A percentile compares a stretch with the other conserved stretches of the same genome.
Conservation (phyloP, 2,888 invertebrate species). For the Caenorhabditis zanzibari region DNA sequence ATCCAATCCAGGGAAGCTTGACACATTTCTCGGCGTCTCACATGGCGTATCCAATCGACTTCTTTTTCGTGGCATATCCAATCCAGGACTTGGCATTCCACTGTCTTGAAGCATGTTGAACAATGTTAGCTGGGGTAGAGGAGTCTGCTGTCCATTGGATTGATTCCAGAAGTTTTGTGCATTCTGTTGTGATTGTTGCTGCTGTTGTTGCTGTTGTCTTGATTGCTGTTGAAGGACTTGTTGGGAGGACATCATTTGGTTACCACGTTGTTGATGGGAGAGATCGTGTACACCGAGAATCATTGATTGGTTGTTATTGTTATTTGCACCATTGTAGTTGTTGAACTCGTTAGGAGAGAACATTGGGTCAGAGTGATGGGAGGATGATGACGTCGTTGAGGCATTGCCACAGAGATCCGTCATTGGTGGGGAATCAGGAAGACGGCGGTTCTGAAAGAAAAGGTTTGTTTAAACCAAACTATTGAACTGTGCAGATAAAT, state of each 20-base stretch:
- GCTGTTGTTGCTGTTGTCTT: constrained; percentile 38
- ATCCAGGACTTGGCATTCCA: constrained; percentile 63
- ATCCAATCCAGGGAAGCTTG: constrained; percentile 20
- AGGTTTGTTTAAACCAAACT: background rate
- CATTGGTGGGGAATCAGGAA: constrained; percentile 82
- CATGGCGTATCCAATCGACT: constrained; percentile 65
- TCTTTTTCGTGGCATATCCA: constrained; percentile 65
- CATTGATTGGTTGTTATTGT: constrained; percentile 59
- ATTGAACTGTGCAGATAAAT: constrained; percentile 8
- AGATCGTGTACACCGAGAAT: constrained; percentile 72
- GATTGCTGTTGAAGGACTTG: constrained; percentile 29
- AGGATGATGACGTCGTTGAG: constrained; percentile 75
- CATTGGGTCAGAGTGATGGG: constrained; percentile 80
- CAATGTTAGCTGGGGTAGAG: constrained; percentile 31
- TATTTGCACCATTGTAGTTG: constrained; percentile 39
- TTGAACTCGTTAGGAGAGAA: constrained; percentile 81
- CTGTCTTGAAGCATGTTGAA: constrained; percentile 66
- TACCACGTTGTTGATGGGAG: constrained; percentile 26
- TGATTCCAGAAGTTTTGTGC: constrained; percentile 47
- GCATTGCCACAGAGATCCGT: constrained; percentile 81
- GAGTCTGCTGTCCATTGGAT: constrained; percentile 22
- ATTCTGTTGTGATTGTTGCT: constrained; percentile 32
- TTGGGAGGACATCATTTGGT: constrained; percentile 28
- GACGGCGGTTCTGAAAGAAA: constrained; percentile 65
- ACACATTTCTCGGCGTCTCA: constrained; percentile 48